Evolutionary conservation across 2,888 invertebrate genomes (phyloP).

Genomic region (Chrysomela aeneicollis): DNA sequence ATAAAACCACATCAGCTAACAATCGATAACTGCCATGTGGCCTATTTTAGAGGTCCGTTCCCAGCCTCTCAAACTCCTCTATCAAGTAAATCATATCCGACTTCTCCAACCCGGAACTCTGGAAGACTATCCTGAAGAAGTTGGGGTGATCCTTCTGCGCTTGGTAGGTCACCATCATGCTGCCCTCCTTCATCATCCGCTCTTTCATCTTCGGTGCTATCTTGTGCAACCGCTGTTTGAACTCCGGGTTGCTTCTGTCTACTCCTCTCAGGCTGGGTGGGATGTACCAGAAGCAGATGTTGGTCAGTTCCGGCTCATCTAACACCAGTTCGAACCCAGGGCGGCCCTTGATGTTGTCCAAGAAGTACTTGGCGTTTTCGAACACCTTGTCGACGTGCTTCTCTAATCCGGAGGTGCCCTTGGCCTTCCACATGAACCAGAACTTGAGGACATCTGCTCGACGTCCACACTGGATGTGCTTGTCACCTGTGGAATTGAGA

Average conservation of each 20-base stretch:
- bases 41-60: constrained; percentile 56
- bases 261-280: constrained; percentile 74
- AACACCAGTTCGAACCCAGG: constrained; percentile 78
- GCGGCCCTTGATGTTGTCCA: constrained; percentile 71
- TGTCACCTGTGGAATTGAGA: constrained; percentile 71
- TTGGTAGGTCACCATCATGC: constrained; percentile 97
- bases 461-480: constrained; percentile 95
- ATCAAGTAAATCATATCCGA: constrained; percentile 88
- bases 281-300: constrained; percentile 96
- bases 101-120: constrained; percentile 85
- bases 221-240: constrained; percentile 73
- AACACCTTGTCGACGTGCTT: constrained; percentile 81
- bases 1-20: background rate
- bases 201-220: constrained; percentile 94
- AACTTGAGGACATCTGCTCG: constrained; percentile 95
- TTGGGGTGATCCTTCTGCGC: constrained; percentile 86
- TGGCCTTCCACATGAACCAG: constrained; percentile 99
- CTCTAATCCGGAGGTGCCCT: constrained; percentile 81
- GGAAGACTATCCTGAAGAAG: constrained; percentile 94
- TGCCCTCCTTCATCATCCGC: constrained; percentile 92
- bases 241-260: constrained; percentile 64
- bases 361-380: constrained; percentile 76
- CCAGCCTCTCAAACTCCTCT: constrained; percentile 86
- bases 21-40: background rate
- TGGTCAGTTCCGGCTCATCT: constrained; percentile 88